These are phyloP conservation scores for Charaxes varanes DNA, from an alignment of 1,140 invertebrate species.

Conservation along the genomic window DNA sequence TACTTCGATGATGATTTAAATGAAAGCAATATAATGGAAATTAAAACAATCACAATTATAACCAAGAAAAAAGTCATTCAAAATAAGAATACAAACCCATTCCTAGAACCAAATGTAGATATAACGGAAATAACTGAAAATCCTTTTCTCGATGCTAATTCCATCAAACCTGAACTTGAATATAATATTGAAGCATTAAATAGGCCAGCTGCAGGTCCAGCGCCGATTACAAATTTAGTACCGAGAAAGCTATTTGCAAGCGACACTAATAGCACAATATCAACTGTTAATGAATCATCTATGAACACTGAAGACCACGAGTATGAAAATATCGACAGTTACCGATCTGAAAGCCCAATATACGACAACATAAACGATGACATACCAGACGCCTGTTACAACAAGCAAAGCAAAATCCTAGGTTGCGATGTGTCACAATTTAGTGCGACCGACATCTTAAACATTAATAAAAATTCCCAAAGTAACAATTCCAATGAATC, in stretches of 20 bases:
- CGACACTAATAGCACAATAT: constrained; percentile 64
- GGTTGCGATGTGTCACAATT: constrained; percentile 66
- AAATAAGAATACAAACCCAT: constrained; percentile 62
- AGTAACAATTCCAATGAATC: constrained; percentile 47
- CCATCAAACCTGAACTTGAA: constrained; percentile 36
- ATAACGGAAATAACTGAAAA: constrained; percentile 31
- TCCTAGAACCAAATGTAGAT: constrained; percentile 51
- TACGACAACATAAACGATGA: constrained; percentile 58
- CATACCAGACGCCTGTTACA: constrained; percentile 32
- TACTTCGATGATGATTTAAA: constrained; percentile 71
- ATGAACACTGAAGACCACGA: constrained; percentile 34
- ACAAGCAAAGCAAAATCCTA: constrained; percentile 70
- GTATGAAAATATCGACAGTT: constrained; percentile 59
- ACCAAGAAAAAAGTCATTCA: constrained; percentile 53
- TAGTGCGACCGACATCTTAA: constrained; percentile 61
- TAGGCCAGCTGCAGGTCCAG: constrained; percentile 20
- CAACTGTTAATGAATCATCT: constrained; percentile 54
- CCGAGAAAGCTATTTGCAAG: constrained; percentile 55
- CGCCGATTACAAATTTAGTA: constrained; percentile 29
- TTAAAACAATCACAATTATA: constrained; percentile 70
- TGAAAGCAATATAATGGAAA: constrained; percentile 74
- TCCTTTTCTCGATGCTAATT: constrained; percentile 40
- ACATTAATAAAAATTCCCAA: constrained; percentile 49
- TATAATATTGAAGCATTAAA: constrained; percentile 38
- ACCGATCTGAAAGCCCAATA: constrained; percentile 53